Base-by-base conservation (phyloP, 2,797 vertebrate species). In the Serranus cabrilla region DNA sequence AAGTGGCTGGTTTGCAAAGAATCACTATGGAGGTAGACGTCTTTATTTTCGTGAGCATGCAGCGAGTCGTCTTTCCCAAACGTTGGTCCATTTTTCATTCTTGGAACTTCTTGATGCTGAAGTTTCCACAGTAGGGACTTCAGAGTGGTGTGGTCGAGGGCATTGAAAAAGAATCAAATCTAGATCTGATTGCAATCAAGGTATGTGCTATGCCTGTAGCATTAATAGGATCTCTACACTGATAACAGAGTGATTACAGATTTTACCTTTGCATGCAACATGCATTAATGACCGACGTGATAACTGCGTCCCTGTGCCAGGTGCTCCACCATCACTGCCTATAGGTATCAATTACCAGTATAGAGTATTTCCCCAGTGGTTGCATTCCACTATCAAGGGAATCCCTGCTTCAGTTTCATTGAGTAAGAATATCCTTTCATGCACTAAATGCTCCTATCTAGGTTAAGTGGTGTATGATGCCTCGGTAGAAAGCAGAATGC, bases 381-480 rank as follows among this genome's bases (percentile, higher is more conserved):
- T 82, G 42, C 21, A 40, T 72, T 20, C 34, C 57, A 45, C 62
- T 81, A 74, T 79, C 84, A 90, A 61, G 90, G 88, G 89, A 93
- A 86, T 89, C 81, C 81, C 84, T 77, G 82, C 84, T 70, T 86
- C 76, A 58, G 0, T 80, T 80, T 78, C 79, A 80, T 65, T 76
- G 71, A 85, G 79, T 50, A 76, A 74, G 80, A 87, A 84, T 78
- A 75, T 56, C 58, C 82, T 87, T 84, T 87, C 74, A 83, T 87
- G 83, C 76, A 85, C 83, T 83, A 91, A 89, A 92, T 78, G 82
- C 73, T 71, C 45, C 87, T 84, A 88, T 93, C 80, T 88, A 81
- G 89, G 88, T 83, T 91, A 91, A 93, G 88, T 91, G 88, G 71
- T 76, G 71, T 84, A 74, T 74, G 87, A 84, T 84, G 86, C 83